Evolutionary conservation across 2,888 invertebrate genomes (phyloP), one percentile per base, ranked within the genome.

Genomic region (Vandiemenella viatica): DNA sequence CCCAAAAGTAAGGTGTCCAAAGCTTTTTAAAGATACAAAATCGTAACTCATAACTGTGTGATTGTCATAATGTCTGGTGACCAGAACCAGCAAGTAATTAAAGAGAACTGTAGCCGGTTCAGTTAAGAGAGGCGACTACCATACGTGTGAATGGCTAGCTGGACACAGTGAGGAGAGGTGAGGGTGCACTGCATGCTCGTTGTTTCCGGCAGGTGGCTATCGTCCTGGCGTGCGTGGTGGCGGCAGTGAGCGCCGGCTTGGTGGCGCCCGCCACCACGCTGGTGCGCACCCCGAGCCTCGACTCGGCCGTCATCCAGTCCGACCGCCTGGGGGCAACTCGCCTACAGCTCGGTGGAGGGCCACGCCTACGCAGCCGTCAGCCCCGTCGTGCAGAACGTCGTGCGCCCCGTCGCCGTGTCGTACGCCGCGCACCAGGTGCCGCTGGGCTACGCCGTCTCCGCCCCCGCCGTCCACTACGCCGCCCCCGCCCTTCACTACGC

Each of bases 291-390:
- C 73, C 73, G 22, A 61, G 63, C 55, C 63, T 67, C 54, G 73
- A 73, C 64, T 68, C 68, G 44, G 71, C 73, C 52, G 63, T 72
- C 56, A 69, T 73, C 60, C 67, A 68, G 60, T 68, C 68, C 26
- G 68, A 71, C 55, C 64, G 70, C 22, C 57, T 72, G 49, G 73
- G 72, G 46, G 71, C 73, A 71, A 63, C 74, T 74, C 60, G 72
- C 72, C 37, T 74, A 74, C 63, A 70, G 68, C 57, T 67, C 69
- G 40, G 63, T 68, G 43, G 72, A 73, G 61, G 68, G 67, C 52
- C 72, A 72, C 57, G 72, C 71, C 17, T 72, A 72, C 59, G 64
- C 68, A 49, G 64, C 67, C 22, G 58, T 68, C 55, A 58, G 62
- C 54, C 70, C 71, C 48, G 59, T 68, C 40, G 60, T 69, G 48